phyloP scores from a whole-genome alignment of 2,888 invertebrate species.

The Dryobota labecula region DNA sequence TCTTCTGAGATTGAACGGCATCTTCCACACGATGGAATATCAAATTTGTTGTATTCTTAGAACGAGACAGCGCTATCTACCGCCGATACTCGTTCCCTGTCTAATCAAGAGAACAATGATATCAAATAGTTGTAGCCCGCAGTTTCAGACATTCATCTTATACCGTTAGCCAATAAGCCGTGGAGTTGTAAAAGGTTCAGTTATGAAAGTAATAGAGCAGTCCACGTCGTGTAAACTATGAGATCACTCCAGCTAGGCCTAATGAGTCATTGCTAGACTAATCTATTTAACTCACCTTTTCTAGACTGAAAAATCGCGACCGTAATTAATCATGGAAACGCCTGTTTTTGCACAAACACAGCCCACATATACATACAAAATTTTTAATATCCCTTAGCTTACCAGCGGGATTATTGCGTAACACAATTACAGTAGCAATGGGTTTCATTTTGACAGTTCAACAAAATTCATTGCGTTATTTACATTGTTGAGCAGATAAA shows the following conservation, averaged over 20 bases:
- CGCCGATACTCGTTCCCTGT: constrained; percentile 18
- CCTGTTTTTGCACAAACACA: background rate
- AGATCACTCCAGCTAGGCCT: background rate
- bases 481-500: no score
- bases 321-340: background rate
- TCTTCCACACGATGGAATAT: background rate
- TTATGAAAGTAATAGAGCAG: background rate
- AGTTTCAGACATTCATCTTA: constrained; percentile 50
- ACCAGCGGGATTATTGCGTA: no score
- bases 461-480: no score
- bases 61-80: constrained; percentile 17
- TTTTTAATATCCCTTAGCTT: background rate
- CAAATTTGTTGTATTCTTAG: constrained; percentile 6
- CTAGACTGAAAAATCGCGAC: background rate
- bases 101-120: constrained; percentile 52
- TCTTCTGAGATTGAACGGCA: no score
- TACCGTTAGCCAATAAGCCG: constrained; percentile 17
- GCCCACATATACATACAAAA: background rate
- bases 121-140: constrained; percentile 51
- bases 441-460: no score
- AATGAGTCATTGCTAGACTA: background rate
- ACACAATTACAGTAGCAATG: no score
- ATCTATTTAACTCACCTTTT: background rate
- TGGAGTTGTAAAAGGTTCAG: constrained; percentile 19
- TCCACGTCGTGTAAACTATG: background rate